Percentiles rank a stretch among this genome's conserved stretches.
Evolutionary conservation across 2,797 vertebrate genomes (phyloP).

Genomic region (Adrianichthys oophorus): DNA sequence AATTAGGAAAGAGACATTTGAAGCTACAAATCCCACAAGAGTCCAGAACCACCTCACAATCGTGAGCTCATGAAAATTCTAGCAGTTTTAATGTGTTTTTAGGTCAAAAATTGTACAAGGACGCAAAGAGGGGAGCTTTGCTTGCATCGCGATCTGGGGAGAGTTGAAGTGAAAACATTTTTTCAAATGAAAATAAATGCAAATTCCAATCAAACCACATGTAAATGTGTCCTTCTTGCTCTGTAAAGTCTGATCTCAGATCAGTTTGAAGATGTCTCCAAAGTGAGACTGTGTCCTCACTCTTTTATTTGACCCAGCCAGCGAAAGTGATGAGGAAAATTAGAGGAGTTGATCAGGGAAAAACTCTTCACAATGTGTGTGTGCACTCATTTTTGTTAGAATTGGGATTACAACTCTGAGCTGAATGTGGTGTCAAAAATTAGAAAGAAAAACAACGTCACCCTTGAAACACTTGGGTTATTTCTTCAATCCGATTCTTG

Average conservation of each 20-base stretch:
- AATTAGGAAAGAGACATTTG: constrained; percentile 57
- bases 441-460: too few relatives aligned
- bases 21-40: constrained; percentile 67
- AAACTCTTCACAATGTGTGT: constrained; percentile 1
- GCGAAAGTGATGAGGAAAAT: constrained; percentile 16
- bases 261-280: constrained; percentile 22
- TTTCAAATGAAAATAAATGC: constrained; percentile 52
- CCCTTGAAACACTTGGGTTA: too few relatives aligned
- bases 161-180: constrained; percentile 36
- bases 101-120: constrained; percentile 64
- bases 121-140: constrained; percentile 49
- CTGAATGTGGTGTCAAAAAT: too few relatives aligned
- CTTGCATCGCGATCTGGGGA: constrained; percentile 46
- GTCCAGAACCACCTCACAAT: constrained; percentile 64
- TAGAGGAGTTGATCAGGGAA: constrained; percentile 4
- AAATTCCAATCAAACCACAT: constrained; percentile 51
- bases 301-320: constrained; percentile 26
- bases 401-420: neutral
- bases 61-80: constrained; percentile 69
- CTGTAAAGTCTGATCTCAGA: constrained; percentile 36
- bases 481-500: too few relatives aligned
- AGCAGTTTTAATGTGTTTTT: constrained; percentile 67
- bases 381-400: neutral
- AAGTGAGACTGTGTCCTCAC: constrained; percentile 6
- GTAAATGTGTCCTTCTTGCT: constrained; percentile 51